phyloP scores from a whole-genome alignment of 2,888 invertebrate genomes.

The Atrina japonica region DNA sequence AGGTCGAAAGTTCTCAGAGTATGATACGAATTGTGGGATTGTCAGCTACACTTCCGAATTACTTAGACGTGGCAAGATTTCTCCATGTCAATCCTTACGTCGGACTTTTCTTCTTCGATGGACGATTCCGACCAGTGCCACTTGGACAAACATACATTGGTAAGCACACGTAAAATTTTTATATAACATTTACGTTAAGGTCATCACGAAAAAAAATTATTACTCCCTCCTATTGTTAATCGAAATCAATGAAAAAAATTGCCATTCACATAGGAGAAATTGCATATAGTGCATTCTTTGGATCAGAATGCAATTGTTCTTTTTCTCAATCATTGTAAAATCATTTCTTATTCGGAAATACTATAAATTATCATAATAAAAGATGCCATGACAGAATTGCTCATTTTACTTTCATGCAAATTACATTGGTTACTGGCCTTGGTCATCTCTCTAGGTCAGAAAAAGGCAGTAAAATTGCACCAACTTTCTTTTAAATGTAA shows the following conservation, averaged over 20 bases:
- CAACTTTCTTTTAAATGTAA: too few species aligned
- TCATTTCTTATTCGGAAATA: too few species aligned
- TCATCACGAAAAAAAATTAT: too few species aligned
- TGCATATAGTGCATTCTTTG: not conserved
- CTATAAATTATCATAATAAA: too few species aligned
- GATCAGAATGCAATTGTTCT: not conserved
- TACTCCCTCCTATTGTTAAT: too few species aligned
- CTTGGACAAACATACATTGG: conserved; percentile 95
- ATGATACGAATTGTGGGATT: conserved; percentile 98
- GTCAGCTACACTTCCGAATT: conserved; percentile 98
- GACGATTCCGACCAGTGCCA: conserved; percentile 91
- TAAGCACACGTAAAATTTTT: conserved; percentile 74
- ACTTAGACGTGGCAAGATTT: conserved; percentile 96
- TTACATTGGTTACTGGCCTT: too few species aligned
- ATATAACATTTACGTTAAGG: conserved; percentile 3
- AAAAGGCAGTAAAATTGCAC: too few species aligned
- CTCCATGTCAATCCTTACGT: conserved; percentile 93
- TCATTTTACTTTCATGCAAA: too few species aligned
- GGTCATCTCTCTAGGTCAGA: too few species aligned
- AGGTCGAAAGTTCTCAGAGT: conserved; percentile 83
- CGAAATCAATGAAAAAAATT: too few species aligned
- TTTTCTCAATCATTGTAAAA: conserved; percentile 7
- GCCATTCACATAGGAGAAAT: too few species aligned
- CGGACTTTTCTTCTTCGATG: conserved; percentile 93
- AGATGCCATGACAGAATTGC: too few species aligned